phyloP scores from a whole-genome alignment of 1,140 invertebrate species.

The Platyscapa corneri region DNA sequence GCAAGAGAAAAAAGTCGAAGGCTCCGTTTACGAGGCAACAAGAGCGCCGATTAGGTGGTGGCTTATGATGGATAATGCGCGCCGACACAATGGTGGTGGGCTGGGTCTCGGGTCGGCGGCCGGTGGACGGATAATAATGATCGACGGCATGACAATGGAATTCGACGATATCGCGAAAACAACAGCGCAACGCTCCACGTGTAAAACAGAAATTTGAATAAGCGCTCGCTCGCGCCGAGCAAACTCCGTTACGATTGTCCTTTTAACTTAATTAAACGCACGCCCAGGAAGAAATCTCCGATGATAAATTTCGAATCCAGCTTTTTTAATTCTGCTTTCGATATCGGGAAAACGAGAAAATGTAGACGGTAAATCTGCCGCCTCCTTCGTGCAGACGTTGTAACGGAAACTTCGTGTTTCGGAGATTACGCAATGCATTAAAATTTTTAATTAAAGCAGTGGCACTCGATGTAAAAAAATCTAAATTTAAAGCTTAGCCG shows the following conservation, averaged over 20 bases:
- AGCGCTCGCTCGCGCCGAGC: neutral
- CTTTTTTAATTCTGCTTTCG: neutral
- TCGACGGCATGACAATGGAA: too few species aligned
- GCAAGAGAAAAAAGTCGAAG: neutral
- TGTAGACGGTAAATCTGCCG: neutral
- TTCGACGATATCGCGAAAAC: conserved; percentile 1
- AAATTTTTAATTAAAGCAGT: neutral
- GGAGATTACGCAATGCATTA: neutral
- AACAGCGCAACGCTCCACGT: neutral
- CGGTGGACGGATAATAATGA: neutral
- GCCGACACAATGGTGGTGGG: neutral
- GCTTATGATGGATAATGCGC: conserved; percentile 3
- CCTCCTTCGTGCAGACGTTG: neutral
- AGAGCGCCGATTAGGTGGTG: conserved; percentile 16
- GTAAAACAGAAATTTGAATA: neutral
- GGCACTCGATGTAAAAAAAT: neutral
- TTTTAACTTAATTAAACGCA: neutral
- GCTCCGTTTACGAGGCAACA: conserved; percentile 5
- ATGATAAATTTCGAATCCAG: neutral
- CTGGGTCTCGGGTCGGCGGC: neutral
- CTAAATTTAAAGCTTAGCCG: neutral
- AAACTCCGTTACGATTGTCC: neutral
- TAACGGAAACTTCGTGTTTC: too few species aligned
- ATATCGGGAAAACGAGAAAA: neutral
- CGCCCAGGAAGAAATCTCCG: neutral